A percentile compares a stretch with the other conserved stretches of the same genome.
phyloP scores from a whole-genome alignment of 2,797 vertebrate species.

The Cossypha heuglini region DNA sequence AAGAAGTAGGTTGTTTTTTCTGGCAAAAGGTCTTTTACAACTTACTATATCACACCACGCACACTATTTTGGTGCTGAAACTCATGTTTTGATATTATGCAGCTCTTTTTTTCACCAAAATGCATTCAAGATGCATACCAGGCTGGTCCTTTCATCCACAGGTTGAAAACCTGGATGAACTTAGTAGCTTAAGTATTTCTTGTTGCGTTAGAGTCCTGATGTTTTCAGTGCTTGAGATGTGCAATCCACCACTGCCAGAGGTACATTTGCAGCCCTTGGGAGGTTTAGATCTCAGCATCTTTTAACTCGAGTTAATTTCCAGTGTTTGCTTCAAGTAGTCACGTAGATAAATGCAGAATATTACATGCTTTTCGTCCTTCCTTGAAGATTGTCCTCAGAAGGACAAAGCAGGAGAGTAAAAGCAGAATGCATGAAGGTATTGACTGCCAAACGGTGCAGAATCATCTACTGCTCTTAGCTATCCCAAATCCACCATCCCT shows the following conservation, averaged over 20 bases:
- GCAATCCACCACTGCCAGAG: not conserved
- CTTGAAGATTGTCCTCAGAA: not conserved
- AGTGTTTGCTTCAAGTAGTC: not conserved
- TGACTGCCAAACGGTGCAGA: not conserved
- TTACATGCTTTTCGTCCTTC: not conserved
- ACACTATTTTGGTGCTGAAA: not conserved
- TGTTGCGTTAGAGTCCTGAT: not conserved
- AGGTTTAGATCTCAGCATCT: not conserved
- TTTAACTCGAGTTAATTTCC: not conserved
- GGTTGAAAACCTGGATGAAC: not conserved
- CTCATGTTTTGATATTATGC: not conserved
- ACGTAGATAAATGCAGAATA: not conserved
- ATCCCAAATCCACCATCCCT: not conserved
- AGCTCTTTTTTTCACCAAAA: not conserved
- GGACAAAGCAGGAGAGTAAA: not conserved
- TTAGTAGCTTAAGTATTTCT: not conserved
- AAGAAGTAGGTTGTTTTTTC: not conserved
- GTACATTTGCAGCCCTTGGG: not conserved
- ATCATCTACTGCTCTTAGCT: not conserved
- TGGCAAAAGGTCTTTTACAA: not conserved
- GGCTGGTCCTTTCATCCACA: not conserved
- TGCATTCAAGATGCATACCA: not conserved
- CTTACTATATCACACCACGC: fast-evolving
- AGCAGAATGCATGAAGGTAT: not conserved
- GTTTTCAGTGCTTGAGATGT: not conserved